phyloP scores from a whole-genome alignment of 2,113 vertebrate species.

The Fukomys damarensis region DNA sequence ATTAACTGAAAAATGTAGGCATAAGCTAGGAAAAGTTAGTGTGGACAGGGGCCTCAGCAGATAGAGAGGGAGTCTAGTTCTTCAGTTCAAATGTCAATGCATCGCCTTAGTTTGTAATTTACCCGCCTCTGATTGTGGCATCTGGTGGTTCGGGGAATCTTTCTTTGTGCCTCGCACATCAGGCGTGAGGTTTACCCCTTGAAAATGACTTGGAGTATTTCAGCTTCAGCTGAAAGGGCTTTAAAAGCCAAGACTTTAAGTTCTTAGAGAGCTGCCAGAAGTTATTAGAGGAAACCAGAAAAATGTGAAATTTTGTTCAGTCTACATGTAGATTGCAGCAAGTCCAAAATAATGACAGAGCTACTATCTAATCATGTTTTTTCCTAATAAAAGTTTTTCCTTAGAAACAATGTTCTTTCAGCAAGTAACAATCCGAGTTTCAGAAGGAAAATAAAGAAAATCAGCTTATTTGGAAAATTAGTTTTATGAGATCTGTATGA shows the following conservation, averaged over 20 bases:
- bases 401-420: background rate
- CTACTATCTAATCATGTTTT: background rate
- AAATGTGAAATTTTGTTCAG: background rate
- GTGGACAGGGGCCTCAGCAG: background rate
- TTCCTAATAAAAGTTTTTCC: background rate
- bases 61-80: background rate
- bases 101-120: background rate
- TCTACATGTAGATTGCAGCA: background rate
- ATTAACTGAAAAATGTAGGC: background rate
- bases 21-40: background rate
- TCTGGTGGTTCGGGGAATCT: background rate
- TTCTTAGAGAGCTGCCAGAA: background rate
- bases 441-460: background rate
- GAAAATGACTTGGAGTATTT: background rate
- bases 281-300: background rate
- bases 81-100: background rate
- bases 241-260: background rate
- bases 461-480: background rate
- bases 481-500: background rate
- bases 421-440: background rate
- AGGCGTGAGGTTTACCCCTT: background rate
- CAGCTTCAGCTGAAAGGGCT: background rate
- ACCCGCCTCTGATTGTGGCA: background rate
- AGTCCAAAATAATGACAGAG: background rate
- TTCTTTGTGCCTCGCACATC: background rate